A percentile compares a stretch with the other conserved stretches of the same genome.
Evolutionary conservation across 2,888 invertebrate genomes (phyloP).

Genomic region (Machimus rusticus): DNA sequence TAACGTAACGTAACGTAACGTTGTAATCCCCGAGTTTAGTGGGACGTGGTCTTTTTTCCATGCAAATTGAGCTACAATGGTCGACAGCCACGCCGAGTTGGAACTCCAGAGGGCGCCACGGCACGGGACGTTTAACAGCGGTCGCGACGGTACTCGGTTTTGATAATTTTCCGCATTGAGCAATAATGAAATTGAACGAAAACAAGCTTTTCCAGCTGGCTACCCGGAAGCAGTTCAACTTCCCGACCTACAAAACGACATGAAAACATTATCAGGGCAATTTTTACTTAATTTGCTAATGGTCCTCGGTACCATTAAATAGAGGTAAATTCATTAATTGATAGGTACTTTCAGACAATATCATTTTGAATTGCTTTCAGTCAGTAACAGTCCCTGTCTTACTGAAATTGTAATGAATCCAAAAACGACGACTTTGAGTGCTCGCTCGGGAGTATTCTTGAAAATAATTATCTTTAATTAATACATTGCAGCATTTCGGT

Average conservation of each 20-base stretch:
- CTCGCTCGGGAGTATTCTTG: no score
- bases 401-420: no score
- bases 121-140: not conserved
- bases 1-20: not conserved
- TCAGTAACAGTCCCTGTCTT: not conserved
- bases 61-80: not conserved
- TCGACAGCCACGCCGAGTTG: not conserved
- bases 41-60: not conserved
- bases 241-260: not conserved
- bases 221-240: not conserved
- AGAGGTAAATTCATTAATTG: not conserved
- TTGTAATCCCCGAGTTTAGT: not conserved
- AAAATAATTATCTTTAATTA: no score
- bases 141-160: not conserved
- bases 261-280: not conserved
- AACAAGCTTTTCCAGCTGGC: not conserved
- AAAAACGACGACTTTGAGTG: no score
- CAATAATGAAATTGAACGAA: not conserved
- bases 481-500: no score
- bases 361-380: not conserved
- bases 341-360: not conserved
- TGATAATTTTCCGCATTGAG: not conserved
- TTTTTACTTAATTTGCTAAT: not conserved
- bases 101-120: not conserved
- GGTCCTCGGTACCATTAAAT: not conserved